phyloP scores from a whole-genome alignment of 2,797 vertebrate genomes.

The Acanthornis magna region DNA sequence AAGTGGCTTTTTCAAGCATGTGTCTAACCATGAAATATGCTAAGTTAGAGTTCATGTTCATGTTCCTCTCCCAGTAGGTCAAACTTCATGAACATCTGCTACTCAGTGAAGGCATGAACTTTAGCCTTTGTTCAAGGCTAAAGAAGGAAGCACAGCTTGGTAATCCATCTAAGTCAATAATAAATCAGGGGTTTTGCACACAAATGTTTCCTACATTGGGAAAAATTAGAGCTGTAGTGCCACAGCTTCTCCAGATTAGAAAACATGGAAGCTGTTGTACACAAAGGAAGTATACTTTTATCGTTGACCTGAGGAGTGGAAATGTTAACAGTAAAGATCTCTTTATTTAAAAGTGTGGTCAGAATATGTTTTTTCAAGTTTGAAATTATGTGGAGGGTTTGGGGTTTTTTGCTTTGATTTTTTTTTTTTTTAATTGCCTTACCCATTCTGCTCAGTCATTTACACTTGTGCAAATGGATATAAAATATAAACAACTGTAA shows the following conservation, averaged over 20 bases:
- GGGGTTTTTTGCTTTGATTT: not conserved
- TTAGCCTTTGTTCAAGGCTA: conserved; percentile 55
- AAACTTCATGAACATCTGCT: conserved; percentile 54
- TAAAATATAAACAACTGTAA: not conserved
- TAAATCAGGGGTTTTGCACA: conserved; percentile 26
- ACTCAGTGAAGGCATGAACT: conserved; percentile 46
- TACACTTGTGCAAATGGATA: not conserved
- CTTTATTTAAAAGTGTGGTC: not conserved
- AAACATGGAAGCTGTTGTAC: not conserved
- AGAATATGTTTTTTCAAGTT: not conserved
- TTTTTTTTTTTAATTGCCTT: not conserved
- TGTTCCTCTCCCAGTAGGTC: conserved; percentile 45
- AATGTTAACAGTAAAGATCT: not conserved
- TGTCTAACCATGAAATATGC: not conserved
- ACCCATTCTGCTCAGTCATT: not conserved
- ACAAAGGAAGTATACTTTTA: not conserved
- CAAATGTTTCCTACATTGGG: not conserved
- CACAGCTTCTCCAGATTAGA: not conserved
- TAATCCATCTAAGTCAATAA: conserved; percentile 64
- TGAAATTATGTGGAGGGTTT: not conserved
- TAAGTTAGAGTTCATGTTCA: conserved; percentile 48
- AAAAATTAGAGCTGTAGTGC: not conserved
- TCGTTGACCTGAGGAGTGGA: not conserved
- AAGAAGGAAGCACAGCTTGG: conserved; percentile 42
- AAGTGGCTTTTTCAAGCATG: not conserved